Conservation (phyloP, 2,797 vertebrate species). For the Coranthus polyacanthus region DNA sequence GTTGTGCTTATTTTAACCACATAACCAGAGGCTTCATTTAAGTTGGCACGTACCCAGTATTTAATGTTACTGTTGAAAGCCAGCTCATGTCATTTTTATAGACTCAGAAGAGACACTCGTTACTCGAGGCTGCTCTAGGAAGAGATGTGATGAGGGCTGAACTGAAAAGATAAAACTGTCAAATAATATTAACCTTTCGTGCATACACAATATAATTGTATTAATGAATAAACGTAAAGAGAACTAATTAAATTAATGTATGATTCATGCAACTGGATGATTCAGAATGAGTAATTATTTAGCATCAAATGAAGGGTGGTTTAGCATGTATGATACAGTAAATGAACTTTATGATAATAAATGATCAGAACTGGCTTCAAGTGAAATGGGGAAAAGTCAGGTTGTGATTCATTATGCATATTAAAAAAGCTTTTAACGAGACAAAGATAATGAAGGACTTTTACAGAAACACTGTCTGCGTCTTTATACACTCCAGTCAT, state of each 20-base stretch:
- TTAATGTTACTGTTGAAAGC: constrained; percentile 42
- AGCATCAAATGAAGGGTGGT: background rate
- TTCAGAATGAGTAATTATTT: background rate
- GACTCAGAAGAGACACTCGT: constrained; percentile 11
- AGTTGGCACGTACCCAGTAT: constrained; percentile 42
- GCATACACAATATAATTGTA: constrained; percentile 25
- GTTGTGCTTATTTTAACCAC: constrained; percentile 36
- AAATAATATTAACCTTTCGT: constrained; percentile 36
- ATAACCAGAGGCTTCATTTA: constrained; percentile 53
- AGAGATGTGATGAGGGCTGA: constrained; percentile 22
- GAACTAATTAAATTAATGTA: constrained; percentile 32
- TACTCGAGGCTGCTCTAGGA: constrained; percentile 23
- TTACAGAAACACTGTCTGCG: too few relatives aligned
- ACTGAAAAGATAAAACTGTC: constrained; percentile 31
- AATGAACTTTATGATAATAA: background rate
- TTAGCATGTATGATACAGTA: constrained; percentile 1
- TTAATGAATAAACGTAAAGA: constrained; percentile 49
- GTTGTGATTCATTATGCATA: background rate
- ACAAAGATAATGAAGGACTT: too few relatives aligned
- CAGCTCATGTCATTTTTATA: constrained; percentile 38
- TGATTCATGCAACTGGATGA: constrained; percentile 10
- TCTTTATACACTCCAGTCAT: too few relatives aligned
- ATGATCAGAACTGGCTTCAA: background rate
- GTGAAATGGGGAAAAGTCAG: constrained; percentile 3
- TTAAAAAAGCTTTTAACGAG: background rate